Percentiles rank a stretch among this genome's conserved stretches.
Conservation (phyloP, 2,888 invertebrate species). For the Hydriomena furcata region DNA sequence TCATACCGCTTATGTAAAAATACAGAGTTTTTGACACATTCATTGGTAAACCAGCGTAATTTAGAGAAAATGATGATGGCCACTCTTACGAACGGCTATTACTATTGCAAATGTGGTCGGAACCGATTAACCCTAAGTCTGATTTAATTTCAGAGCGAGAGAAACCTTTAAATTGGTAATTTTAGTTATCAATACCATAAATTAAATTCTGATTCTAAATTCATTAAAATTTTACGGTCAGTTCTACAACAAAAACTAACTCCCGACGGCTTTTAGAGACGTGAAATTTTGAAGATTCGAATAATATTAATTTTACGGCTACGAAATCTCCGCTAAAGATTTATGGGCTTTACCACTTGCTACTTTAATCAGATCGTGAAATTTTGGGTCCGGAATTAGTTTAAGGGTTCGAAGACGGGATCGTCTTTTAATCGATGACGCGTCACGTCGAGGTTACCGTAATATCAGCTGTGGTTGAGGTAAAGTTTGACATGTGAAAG, state of each 20-base stretch:
- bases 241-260: slow-evolving; percentile 22
- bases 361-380: slow-evolving; percentile 33
- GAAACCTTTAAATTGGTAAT: too few species aligned
- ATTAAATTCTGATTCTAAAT: slow-evolving; percentile 1
- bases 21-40: too few species aligned
- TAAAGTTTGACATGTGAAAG: not conserved
- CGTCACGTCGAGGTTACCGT: slow-evolving; percentile 3
- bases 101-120: too few species aligned
- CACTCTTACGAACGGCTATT: too few species aligned
- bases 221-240: slow-evolving; percentile 2
- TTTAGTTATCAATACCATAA: slow-evolving; percentile 3
- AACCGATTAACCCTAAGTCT: too few species aligned
- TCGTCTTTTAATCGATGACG: slow-evolving; percentile 20
- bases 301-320: slow-evolving; percentile 36
- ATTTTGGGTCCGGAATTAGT: slow-evolving; percentile 30
- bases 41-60: too few species aligned
- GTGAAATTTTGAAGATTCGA: slow-evolving; percentile 26
- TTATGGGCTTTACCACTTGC: slow-evolving; percentile 31
- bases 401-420: not conserved
- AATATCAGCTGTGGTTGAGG: too few species aligned
- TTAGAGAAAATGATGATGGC: too few species aligned
- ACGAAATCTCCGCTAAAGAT: slow-evolving; percentile 33
- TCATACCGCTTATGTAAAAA: too few species aligned
- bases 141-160: too few species aligned
- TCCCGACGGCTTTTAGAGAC: slow-evolving; percentile 14